Evolutionary conservation across 2,888 invertebrate genomes (phyloP), one percentile per base, ranked within the genome.

Genomic region (Trachelus iudaicus): DNA sequence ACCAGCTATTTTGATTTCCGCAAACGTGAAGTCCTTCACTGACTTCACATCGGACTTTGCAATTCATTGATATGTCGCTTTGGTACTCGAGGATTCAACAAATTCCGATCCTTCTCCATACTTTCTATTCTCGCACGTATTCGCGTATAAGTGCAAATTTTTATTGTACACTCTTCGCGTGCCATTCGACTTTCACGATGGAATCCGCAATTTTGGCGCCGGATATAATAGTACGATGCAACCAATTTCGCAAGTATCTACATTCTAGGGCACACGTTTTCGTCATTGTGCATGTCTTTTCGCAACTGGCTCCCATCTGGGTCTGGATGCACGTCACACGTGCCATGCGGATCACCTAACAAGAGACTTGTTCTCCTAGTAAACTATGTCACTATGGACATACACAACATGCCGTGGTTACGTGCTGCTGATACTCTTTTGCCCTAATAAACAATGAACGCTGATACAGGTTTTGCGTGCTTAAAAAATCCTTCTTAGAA

Each of bases 181-280:
- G 23, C 56, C 56, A 56, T 23, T 23, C 56, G 23, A 56, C 56
- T 56, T 56, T 56, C 56, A 23, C 56, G 56, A 56, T 56, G 23
- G 2, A 56, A 56, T 23, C 9, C 56, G 56, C 23, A 56, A 23
- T 56, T 56, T 56, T 56, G 56, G 56, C 56, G 56, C 23, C 56
- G 56, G 9, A 56, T 23, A 56, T 56, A 56, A 56, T 56, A 56
- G 15, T 3, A 15, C 71, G 34, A 71, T 34, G 71, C 71, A 78
- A 75, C 75, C 68, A 33, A 71, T 82, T 80, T 83, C 80, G 77
- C 79, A 83, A 83, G 76, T 82, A 79, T 75, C 79, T 71, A 77
- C 80, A 87, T 86, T 87, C 86, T 85, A 77, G 85, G 81, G 75
- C 86, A 83, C 82, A 75, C 81, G 79, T 85, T 87, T 85, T 84